Evolutionary conservation across 2,888 invertebrate genomes (phyloP).

Genomic region (Apomyelois bistriatella): DNA sequence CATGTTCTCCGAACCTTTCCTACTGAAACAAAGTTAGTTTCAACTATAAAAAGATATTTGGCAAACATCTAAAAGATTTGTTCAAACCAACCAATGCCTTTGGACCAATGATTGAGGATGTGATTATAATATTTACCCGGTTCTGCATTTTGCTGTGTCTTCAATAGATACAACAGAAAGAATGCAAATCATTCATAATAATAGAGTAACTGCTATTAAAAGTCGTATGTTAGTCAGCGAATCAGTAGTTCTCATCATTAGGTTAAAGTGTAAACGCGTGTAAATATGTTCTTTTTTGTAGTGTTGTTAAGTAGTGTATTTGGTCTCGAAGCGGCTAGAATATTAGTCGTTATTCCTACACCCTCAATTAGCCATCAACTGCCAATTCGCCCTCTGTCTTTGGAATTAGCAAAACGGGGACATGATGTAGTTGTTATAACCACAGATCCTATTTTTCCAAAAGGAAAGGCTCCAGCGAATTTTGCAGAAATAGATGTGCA

Average conservation of each 20-base stretch:
- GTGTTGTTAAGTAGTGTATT: neutral
- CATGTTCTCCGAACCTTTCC: no score
- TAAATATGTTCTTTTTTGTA: neutral
- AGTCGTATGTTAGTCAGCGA: neutral
- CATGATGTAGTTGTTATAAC: constrained; percentile 53
- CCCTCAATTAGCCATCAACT: constrained; percentile 55
- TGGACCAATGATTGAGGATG: no score
- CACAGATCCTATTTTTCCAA: constrained; percentile 35
- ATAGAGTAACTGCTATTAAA: neutral
- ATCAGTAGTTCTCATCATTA: neutral
- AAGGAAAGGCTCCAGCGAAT: constrained; percentile 39
- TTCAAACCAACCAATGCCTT: no score
- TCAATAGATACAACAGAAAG: neutral
- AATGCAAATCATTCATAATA: neutral
- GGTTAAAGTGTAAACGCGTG: neutral
- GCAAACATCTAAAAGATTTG: no score
- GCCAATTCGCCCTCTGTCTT: constrained; percentile 40
- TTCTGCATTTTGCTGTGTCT: neutral
- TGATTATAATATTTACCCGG: no score
- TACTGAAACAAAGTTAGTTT: no score
- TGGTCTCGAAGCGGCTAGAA: constrained; percentile 31
- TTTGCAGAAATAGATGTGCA: constrained; percentile 48
- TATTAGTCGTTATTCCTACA: constrained; percentile 43
- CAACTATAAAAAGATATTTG: no score
- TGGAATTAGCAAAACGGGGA: constrained; percentile 45